Conservation (phyloP, 92 coral and sea anemone genomes). For the Epizoanthus fatuus region DNA sequence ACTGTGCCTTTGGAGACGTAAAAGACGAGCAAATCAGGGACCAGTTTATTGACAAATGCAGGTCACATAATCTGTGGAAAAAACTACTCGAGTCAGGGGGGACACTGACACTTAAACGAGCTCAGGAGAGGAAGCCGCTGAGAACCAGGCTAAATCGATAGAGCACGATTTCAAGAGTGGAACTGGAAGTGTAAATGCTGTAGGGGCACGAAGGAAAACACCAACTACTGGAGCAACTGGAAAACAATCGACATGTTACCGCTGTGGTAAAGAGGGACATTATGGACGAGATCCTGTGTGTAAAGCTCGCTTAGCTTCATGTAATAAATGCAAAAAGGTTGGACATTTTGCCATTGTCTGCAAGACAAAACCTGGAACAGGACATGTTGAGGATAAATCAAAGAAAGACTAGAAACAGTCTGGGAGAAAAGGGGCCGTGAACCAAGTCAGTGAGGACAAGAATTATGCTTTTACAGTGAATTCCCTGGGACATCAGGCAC, state of each 20-base stretch:
- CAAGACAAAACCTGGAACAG: conserved; percentile 28
- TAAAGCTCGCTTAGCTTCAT: conserved; percentile 31
- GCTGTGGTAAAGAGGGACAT: conserved; percentile 51
- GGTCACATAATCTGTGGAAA: conserved; percentile 45
- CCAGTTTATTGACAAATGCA: conserved; percentile 56
- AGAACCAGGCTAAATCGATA: conserved; percentile 27
- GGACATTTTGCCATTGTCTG: conserved; percentile 57
- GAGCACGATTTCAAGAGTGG: conserved; percentile 29
- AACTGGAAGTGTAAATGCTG: conserved; percentile 7
- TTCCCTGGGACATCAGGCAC: neutral
- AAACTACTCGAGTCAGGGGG: conserved; percentile 33
- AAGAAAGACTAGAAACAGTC: neutral
- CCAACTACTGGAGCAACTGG: conserved; percentile 18
- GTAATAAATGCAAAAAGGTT: conserved; percentile 22
- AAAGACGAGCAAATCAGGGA: conserved; percentile 43
- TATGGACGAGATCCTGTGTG: conserved; percentile 36
- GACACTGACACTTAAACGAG: conserved; percentile 40
- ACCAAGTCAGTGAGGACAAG: conserved; percentile 39
- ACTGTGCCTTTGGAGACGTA: conserved; percentile 38
- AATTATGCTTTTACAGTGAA: conserved; percentile 26
- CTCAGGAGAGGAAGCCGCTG: conserved; percentile 53
- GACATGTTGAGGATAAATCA: conserved; percentile 19
- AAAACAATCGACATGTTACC: conserved; percentile 35
- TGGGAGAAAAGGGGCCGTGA: conserved; percentile 25
- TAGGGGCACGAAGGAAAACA: neutral